A percentile compares a stretch with the other conserved stretches of the same genome.
Evolutionary conservation across 2,888 invertebrate species (phyloP).

Genomic region (Uropetala carovei): DNA sequence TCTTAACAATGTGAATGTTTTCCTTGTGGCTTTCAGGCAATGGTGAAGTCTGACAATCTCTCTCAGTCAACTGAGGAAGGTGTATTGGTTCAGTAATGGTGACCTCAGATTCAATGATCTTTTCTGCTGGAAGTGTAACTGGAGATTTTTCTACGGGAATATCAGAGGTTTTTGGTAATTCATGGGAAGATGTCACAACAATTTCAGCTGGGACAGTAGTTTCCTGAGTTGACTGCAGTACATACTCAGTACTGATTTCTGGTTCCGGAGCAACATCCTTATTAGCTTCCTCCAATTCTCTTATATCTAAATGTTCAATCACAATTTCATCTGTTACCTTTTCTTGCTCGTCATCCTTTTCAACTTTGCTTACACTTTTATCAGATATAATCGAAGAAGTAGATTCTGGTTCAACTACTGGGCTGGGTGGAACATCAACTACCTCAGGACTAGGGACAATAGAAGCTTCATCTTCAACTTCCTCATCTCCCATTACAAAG

Average conservation of each 20-base stretch:
- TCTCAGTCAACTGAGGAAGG: constrained; percentile 72
- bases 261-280: background rate
- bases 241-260: background rate
- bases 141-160: background rate
- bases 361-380: constrained; percentile 72
- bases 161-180: background rate
- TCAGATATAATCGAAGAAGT: constrained; percentile 58
- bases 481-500: constrained; percentile 37
- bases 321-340: background rate
- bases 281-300: background rate
- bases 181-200: background rate
- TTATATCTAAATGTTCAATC: background rate
- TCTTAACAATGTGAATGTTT: constrained; percentile 83
- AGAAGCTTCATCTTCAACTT: constrained; percentile 76
- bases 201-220: background rate
- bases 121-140: background rate
- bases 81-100: constrained; percentile 67
- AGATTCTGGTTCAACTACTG: constrained; percentile 75
- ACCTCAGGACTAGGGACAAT: background rate
- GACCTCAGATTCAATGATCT: background rate
- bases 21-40: constrained; percentile 76
- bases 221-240: background rate
- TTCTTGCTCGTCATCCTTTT: constrained; percentile 66
- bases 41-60: constrained; percentile 74
- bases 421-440: constrained; percentile 81